Evolutionary conservation across 2,113 vertebrate species (phyloP).

Genomic region (Melanerpes formicivorus): DNA sequence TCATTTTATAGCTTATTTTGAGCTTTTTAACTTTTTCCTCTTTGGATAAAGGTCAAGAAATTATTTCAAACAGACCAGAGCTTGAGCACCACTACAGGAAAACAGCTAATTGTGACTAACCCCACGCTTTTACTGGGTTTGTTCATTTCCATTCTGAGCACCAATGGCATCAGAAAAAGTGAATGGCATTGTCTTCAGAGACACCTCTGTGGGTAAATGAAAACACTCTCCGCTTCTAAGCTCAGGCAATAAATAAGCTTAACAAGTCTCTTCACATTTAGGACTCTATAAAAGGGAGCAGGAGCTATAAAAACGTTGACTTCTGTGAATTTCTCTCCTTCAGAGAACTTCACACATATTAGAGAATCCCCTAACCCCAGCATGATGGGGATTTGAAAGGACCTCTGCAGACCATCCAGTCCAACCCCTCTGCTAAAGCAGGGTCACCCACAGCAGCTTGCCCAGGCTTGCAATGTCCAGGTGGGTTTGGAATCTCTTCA

Average conservation of each 20-base stretch:
- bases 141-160: background rate
- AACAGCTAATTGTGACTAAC: constrained; percentile 52
- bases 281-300: background rate
- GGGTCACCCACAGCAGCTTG: no score
- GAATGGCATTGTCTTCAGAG: background rate
- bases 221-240: background rate
- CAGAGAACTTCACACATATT: background rate
- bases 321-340: background rate
- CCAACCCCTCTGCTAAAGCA: no score
- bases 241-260: background rate
- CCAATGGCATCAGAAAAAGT: background rate
- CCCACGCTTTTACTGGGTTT: background rate
- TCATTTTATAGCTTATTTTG: constrained; percentile 28
- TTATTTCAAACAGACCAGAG: constrained; percentile 18
- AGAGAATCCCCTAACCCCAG: no score
- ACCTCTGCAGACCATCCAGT: no score
- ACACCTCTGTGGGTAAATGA: background rate
- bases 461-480: no score
- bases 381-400: no score
- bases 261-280: background rate
- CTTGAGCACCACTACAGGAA: background rate
- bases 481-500: no score
- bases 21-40: background rate
- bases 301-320: background rate
- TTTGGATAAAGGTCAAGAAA: constrained; percentile 31